Base-by-base conservation (phyloP, 2,888 invertebrate genomes). In the Fragum fragum region DNA sequence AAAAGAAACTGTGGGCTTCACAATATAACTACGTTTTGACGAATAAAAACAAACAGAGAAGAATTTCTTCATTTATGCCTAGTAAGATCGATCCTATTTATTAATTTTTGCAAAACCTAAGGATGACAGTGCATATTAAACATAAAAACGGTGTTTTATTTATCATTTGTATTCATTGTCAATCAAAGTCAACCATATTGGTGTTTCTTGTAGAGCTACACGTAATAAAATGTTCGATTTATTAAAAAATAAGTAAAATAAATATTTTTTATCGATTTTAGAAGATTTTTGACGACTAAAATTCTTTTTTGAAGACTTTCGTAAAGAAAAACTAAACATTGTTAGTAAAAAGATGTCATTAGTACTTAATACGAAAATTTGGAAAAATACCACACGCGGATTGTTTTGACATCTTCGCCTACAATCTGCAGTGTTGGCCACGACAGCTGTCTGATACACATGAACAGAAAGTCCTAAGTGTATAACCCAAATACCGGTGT, bases 381-480 rank as follows among this genome's bases (percentile, higher is more conserved):
- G 11, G n/a, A 32, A 36, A 3, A 32, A 16, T 16, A 32, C 32
- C 28, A 21, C 52, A 68, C 23, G 42, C 68, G 68, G 68, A 68
- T 39, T 26, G 47, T 2, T 68, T 23, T 21, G 29, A 70, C 18
- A 1, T 59, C 47, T 36, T 55, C 76, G 29, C 36, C 11, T 16
- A 68, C 16, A 36, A n/a, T 1, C 16, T 63, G n/a, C 16, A 32
- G 57, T 28, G 47, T 52, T 73, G 78, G 82, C 85, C 85, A 85
- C 85, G 85, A 85, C 81, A 82, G 85, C 85, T 85, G 82, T 85
- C 82, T 76, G 47, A 29, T 55, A 59, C 23, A 39, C 42, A 70
- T 36, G 6, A 7, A 21, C 26, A 29, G 5, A 18, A 36, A 63
- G 16, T 63, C n/a, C n/a, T 32, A 1, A n/a, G 16, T 32, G 1